Evolutionary conservation across 2,888 invertebrate species (phyloP).

Genomic region (Agrilus mali): DNA sequence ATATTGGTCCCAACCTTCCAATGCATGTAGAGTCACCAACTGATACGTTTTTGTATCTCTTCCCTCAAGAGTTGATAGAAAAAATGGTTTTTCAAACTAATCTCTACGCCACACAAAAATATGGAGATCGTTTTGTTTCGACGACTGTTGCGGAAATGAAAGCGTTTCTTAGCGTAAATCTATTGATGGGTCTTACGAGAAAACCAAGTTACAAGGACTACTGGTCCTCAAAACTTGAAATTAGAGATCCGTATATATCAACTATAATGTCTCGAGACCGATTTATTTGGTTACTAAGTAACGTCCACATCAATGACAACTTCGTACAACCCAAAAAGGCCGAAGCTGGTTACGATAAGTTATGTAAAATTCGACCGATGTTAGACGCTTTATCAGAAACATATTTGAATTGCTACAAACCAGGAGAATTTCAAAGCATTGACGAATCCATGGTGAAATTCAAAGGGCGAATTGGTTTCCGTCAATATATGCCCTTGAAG

Average conservation of each 20-base stretch:
- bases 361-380: conserved; percentile 14
- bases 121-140: not conserved
- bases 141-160: conserved; percentile 3
- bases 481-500: too few relatives aligned
- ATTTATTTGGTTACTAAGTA: conserved; percentile 10
- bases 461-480: too few relatives aligned
- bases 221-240: conserved; percentile 9
- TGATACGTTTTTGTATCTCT: conserved; percentile 1
- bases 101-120: conserved; percentile 1
- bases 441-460: too few relatives aligned
- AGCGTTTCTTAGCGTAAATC: conserved; percentile 13
- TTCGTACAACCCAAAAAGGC: conserved; percentile 8
- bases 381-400: conserved; percentile 7
- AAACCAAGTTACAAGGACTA: conserved; percentile 12
- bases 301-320: conserved; percentile 15
- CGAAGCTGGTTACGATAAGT: conserved; percentile 12
- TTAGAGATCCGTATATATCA: conserved; percentile 11
- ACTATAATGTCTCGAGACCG: conserved; percentile 9
- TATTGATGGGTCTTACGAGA: conserved; percentile 13
- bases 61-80: conserved; percentile 2
- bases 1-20: not conserved
- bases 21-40: not conserved
- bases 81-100: conserved; percentile 3
- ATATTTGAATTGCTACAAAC: too few relatives aligned
- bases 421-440: too few relatives aligned